Percentiles rank a stretch among this genome's conserved stretches.
These are phyloP conservation scores for Procavia capensis DNA, from an alignment of 2,113 vertebrate genomes.

Conservation along the genomic window DNA sequence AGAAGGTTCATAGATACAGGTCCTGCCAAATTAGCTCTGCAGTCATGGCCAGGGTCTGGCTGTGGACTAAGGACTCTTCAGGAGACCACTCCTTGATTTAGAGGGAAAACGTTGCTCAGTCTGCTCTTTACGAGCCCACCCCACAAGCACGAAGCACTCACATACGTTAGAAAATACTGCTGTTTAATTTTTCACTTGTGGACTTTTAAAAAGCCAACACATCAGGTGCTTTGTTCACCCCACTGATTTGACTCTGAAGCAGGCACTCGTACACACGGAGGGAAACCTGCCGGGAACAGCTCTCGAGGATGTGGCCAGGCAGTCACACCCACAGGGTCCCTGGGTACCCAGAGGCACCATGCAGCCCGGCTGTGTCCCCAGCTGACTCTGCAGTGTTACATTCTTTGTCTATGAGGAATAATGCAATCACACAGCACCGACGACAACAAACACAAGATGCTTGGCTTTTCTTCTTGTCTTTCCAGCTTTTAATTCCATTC, in stretches of 20 bases:
- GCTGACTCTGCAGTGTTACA: constrained; percentile 10
- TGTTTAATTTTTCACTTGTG: constrained; percentile 79
- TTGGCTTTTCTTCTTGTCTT: not conserved
- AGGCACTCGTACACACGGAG: not conserved
- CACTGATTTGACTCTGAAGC: constrained; percentile 71
- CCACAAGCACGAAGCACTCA: constrained; percentile 65
- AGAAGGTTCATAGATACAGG: not conserved
- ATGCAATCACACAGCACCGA: not conserved
- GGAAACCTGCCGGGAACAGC: constrained; percentile 27
- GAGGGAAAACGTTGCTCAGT: not conserved
- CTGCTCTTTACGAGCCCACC: constrained; percentile 48
- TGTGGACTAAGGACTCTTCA: not conserved
- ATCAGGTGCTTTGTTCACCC: constrained; percentile 71
- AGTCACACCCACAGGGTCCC: constrained; percentile 35
- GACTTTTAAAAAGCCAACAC: constrained; percentile 79
- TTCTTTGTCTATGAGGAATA: constrained; percentile 45
- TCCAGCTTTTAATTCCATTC: not conserved
- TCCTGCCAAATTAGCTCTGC: not conserved
- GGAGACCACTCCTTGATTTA: not conserved
- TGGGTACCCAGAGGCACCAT: not conserved
- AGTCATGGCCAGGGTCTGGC: not conserved
- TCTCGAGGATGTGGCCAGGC: not conserved
- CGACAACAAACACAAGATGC: not conserved
- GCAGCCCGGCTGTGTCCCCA: not conserved
- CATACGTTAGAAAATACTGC: constrained; percentile 82